These are phyloP conservation scores for Panulirus ornatus DNA, from an alignment of 1,140 invertebrate species.

Conservation along the genomic window DNA sequence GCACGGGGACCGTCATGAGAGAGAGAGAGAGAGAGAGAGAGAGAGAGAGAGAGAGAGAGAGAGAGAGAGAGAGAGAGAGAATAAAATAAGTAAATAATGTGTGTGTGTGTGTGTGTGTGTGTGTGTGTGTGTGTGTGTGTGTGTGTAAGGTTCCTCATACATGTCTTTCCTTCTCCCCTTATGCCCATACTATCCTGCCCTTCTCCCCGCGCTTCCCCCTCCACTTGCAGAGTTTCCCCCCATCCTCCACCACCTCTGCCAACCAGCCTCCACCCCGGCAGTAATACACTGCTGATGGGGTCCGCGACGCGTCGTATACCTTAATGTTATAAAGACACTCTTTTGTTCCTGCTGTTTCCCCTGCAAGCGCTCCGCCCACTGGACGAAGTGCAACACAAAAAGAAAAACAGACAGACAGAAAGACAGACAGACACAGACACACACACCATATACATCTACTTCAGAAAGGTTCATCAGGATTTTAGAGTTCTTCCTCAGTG, in stretches of 20 bases:
- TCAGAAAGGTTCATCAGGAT: too few relatives aligned
- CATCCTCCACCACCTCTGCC: neutral
- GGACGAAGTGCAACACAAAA: neutral
- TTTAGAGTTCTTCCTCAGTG: too few relatives aligned
- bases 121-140: conserved; percentile 20
- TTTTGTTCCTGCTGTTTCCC: too few relatives aligned
- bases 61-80: neutral
- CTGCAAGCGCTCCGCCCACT: too few relatives aligned
- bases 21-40: conserved; percentile 7
- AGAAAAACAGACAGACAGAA: neutral
- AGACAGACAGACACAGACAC: neutral
- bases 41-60: neutral
- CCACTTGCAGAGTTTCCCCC: neutral
- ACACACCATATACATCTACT: too few relatives aligned
- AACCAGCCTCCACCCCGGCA: too few relatives aligned
- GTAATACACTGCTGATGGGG: too few relatives aligned
- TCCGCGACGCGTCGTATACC: too few relatives aligned
- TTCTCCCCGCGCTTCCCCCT: neutral
- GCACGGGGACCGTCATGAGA: neutral
- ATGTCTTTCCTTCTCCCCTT: neutral
- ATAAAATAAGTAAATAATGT: neutral
- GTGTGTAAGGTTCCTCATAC: neutral
- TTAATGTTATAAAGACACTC: too few relatives aligned
- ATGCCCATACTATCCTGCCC: neutral
- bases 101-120: conserved; percentile 6